phyloP scores from a whole-genome alignment of 2,113 vertebrate genomes.

The Brachirus orientalis region DNA sequence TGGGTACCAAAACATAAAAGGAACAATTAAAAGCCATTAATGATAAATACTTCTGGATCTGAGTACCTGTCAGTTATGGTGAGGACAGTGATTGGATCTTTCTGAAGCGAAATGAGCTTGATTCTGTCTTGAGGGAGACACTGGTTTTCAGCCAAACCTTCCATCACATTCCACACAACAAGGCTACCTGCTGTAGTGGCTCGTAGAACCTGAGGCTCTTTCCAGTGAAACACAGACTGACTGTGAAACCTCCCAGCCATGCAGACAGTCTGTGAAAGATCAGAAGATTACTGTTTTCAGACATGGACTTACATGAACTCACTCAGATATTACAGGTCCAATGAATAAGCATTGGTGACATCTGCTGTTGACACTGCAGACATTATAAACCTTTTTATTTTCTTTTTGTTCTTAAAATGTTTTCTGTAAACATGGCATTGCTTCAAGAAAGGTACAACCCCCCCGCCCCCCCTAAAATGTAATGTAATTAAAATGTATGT shows the following conservation, averaged over 20 bases:
- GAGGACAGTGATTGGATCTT: conserved; percentile 85
- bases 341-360: too few species aligned
- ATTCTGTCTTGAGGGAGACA: conserved; percentile 25
- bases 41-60: background rate
- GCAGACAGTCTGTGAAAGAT: conserved; percentile 75
- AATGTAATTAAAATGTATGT: too few species aligned
- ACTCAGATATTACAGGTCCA: too few species aligned
- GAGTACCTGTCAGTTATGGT: conserved; percentile 81
- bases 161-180: conserved; percentile 82
- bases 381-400: too few species aligned
- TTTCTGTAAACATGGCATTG: too few species aligned
- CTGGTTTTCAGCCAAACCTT: background rate
- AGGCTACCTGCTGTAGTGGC: conserved; percentile 82
- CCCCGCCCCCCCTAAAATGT: too few species aligned
- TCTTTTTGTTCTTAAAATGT: too few species aligned
- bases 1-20: background rate
- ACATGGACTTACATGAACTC: too few species aligned
- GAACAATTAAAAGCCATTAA: background rate
- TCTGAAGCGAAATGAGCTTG: conserved; percentile 83
- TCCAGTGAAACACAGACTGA: conserved; percentile 87
- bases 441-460: too few species aligned
- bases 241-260: conserved; percentile 78
- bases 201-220: conserved; percentile 76
- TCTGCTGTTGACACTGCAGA: too few species aligned
- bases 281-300: background rate